Evolutionary conservation across 1,140 invertebrate species (phyloP).

Genomic region (Andrena cerasifolii): DNA sequence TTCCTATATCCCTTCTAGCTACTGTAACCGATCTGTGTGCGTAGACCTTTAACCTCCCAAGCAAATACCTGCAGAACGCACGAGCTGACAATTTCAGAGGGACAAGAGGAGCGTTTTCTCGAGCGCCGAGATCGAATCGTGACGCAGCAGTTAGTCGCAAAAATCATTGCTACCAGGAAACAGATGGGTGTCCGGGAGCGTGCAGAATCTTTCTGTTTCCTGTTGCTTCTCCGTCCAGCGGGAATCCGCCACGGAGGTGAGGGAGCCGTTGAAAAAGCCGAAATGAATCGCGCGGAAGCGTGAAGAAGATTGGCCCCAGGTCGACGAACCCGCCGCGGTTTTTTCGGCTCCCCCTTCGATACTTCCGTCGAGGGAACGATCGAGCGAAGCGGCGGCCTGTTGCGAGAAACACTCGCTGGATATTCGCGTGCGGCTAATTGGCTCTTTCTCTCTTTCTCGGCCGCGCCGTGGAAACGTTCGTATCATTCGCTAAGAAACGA

Average conservation of each 20-base stretch:
- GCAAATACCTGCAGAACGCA: too few species aligned
- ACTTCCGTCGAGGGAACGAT: constrained; percentile 40
- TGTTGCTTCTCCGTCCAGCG: not conserved
- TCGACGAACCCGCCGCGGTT: constrained; percentile 47
- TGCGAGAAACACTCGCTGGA: constrained; percentile 48
- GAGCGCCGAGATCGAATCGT: not conserved
- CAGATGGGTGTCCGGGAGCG: not conserved
- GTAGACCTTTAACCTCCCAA: too few species aligned
- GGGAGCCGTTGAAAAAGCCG: constrained; percentile 14
- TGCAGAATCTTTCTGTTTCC: not conserved
- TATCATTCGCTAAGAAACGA: constrained; percentile 11
- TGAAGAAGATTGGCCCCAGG: constrained; percentile 40
- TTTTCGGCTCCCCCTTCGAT: constrained; percentile 36
- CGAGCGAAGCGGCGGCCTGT: not conserved
- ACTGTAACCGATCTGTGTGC: too few species aligned
- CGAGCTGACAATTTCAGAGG: too few species aligned
- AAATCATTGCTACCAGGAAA: constrained; percentile 1
- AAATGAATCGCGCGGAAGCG: constrained; percentile 50
- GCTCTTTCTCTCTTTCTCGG: not conserved
- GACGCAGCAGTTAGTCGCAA: not conserved
- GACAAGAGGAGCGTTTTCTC: too few species aligned
- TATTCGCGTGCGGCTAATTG: constrained; percentile 72
- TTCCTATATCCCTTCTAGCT: too few species aligned
- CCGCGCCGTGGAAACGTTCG: constrained; percentile 4
- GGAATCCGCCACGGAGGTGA: not conserved